Evolutionary conservation across 2,113 vertebrate genomes (phyloP), one percentile per base, ranked within the genome.

Genomic region (Acrocephalus arundinaceus): DNA sequence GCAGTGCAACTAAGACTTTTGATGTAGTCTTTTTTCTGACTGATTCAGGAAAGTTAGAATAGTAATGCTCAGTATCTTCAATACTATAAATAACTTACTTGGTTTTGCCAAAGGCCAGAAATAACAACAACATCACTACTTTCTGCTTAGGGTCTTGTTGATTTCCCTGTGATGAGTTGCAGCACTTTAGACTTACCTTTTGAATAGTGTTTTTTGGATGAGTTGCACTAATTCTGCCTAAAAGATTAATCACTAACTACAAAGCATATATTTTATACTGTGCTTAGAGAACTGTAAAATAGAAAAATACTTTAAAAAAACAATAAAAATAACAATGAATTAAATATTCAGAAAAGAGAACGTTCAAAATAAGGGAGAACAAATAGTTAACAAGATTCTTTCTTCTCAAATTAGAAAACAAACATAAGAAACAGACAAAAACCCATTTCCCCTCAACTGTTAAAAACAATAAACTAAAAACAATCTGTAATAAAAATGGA

Each of bases 371-470:
- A 7, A 46, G 30, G 9, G 5, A 66, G 23, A 77, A 48, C 10
- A 74, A 79, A 62, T 17, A 5, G 11, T 45, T 85, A 61, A 87
- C 12, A 19, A 43, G 17, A 51, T 35, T 37, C 0, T 24, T 17
- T 51, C 8, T 16, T 43, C 21, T 35, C 30, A 33, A 10, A 43
- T 39, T 51, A 35, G 49, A 58, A 71, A 77, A 24, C 1, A 76
- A 45, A 24, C 1, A 9, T 54, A 35, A 46, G 22, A 18, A 31
- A 15, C 10, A 54, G 16, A 2, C 27, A 57, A 54, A 45, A 52
- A 9, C 0, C 2, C 25, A 2, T 11, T 39, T 5, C 11, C 9
- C 5, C 13, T 2, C 19, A 66, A 10, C 15, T 18, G 8, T 28
- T 79, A n/a, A 37, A 5, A 66, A 43, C 3, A 4, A 11, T 13